These are phyloP conservation scores for Nemoura dubitans DNA, from an alignment of 2,888 invertebrate genomes.

Conservation along the genomic window DNA sequence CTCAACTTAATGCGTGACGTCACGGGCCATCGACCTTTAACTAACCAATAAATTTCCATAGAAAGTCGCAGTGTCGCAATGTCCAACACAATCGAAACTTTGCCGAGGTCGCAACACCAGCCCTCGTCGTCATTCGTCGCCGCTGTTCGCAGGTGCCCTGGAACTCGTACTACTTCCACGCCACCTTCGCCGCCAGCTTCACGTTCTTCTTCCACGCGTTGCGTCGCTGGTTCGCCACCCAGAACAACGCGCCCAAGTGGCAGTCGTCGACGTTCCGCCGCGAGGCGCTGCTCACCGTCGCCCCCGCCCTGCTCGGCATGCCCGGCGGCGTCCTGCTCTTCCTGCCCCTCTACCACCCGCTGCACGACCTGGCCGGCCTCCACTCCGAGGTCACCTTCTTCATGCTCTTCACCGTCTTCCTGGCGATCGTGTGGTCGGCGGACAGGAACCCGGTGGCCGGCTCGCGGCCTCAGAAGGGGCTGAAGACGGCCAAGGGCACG, in stretches of 20 bases:
- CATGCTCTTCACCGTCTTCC: constrained; percentile 69
- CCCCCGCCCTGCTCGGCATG: constrained; percentile 74
- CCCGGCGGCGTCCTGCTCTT: constrained; percentile 78
- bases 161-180: constrained; percentile 86
- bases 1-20: too few relatives aligned
- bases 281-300: constrained; percentile 65
- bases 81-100: too few relatives aligned
- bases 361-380: constrained; percentile 74
- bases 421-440: constrained; percentile 68
- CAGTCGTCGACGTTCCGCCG: constrained; percentile 63
- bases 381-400: constrained; percentile 79
- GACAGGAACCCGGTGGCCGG: constrained; percentile 60
- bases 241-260: constrained; percentile 65
- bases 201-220: constrained; percentile 72
- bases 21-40: too few relatives aligned
- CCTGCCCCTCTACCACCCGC: constrained; percentile 77
- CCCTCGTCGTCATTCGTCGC: too few relatives aligned
- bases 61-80: too few relatives aligned
- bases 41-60: too few relatives aligned
- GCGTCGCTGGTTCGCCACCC: constrained; percentile 62
- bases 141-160: constrained; percentile 72
- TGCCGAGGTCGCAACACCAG: too few relatives aligned
- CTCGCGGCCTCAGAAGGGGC: constrained; percentile 43
- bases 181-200: constrained; percentile 77
- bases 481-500: constrained; percentile 34